Base-by-base conservation (phyloP, 2,113 vertebrate species). In the Bombycilla garrulus region DNA sequence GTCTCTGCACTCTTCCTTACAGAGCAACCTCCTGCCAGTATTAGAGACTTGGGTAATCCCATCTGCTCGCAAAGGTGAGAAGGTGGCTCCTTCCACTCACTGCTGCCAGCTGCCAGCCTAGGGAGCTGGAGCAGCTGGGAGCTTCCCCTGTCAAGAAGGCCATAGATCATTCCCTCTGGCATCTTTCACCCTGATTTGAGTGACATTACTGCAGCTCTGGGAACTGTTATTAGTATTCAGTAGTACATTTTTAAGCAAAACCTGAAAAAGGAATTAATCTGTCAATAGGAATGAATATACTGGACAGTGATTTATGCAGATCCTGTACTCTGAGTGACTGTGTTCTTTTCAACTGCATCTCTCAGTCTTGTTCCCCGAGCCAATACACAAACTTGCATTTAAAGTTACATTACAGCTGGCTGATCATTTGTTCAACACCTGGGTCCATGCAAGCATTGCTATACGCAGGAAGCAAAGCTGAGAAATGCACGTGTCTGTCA, bases 271-370 rank as follows among this genome's bases (percentile, higher is more conserved):
- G 96, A 97, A 97, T 98, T 97, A 97, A 97, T 97, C 96, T 97
- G 96, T 98, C 97, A 98, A 97, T 97, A 94, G 93, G 89, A 97
- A 96, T 97, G 95, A 97, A 97, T 96, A 92, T 94, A 95, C 61
- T 48, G 97, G 96, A 97, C 97, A 96, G 95, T 98, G 97, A 98
- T 98, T 96, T 97, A 98, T 97, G 96, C 97, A 98, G 96, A 97
- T 95, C 87, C 89, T 96, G 40, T 89, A 48, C 95, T 97, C 89
- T n/a, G 86, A 96, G 85, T 78, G 92, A 93, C 90, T 96, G 78
- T 21, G 51, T 73, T 94, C 38, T 22, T 97, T 97, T 97, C 95
- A 81, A 26, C 95, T 94, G 83, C 89, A 57, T 91, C 80, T 86
- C 92, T 90, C 72, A 81, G 85, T 71, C 64, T 65, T 74, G 88